A percentile compares a stretch with the other conserved stretches of the same genome.
These are phyloP conservation scores for Fopius arisanus DNA, from an alignment of 1,140 invertebrate genomes.

Conservation along the genomic window DNA sequence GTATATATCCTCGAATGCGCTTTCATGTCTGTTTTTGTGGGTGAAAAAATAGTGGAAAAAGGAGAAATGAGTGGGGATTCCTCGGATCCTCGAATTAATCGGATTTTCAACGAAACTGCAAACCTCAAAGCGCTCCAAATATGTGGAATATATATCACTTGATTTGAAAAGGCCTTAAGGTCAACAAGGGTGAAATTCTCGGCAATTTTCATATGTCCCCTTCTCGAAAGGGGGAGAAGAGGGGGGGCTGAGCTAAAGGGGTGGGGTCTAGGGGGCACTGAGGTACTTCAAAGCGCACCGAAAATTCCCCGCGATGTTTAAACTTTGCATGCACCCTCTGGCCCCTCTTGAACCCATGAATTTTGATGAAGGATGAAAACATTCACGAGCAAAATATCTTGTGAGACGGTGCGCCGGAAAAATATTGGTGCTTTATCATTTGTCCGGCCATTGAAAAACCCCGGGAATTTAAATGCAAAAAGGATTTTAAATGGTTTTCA, in stretches of 20 bases:
- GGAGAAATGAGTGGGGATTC: too few species aligned
- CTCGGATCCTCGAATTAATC: not conserved
- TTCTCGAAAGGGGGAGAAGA: too few species aligned
- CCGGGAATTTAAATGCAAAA: not conserved
- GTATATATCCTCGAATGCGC: not conserved
- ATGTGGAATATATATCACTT: not conserved
- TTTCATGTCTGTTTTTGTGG: not conserved
- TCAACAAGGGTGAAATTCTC: constrained; percentile 25
- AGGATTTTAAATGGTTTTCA: not conserved
- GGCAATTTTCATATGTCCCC: constrained; percentile 19
- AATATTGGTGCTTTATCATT: not conserved
- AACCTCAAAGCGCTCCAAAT: not conserved
- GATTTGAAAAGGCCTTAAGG: not conserved
- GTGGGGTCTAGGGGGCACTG: not conserved
- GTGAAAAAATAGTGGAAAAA: not conserved
- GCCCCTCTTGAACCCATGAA: not conserved
- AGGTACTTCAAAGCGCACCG: constrained; percentile 11
- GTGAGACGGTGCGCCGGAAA: not conserved
- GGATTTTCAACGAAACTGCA: not conserved
- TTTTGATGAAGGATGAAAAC: constrained; percentile 4
- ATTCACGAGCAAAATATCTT: not conserved
- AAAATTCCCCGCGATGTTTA: constrained; percentile 19
- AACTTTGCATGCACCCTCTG: not conserved
- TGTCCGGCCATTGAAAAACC: not conserved
- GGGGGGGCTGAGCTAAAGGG: too few species aligned